Base-by-base conservation (phyloP, 1,140 invertebrate genomes). In the Helicoverpa zea region DNA sequence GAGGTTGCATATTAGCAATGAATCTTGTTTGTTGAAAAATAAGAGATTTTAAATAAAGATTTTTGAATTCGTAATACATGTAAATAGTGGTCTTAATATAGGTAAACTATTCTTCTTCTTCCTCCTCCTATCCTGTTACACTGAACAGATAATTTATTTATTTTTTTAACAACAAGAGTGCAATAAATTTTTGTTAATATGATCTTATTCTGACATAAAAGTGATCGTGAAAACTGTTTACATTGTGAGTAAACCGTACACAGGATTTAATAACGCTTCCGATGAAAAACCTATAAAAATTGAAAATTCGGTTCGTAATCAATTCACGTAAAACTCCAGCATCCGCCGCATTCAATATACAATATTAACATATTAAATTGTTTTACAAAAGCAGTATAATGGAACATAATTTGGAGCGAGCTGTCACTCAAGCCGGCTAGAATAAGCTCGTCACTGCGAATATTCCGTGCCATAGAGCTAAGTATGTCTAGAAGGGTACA, bases 401-500 rank as follows among this genome's bases (percentile, higher is more conserved):
- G 13, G 75, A 30, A 68, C 68, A 75, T 81, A 66, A 82, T 80
- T 77, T 77, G 49, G 66, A 51, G 61, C 74, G 29, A 56, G 14
- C 74, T 80, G 78, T 82, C 81, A 80, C 56, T 82, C 73, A 80
- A 49, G 11, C 29, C 52, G 66, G 74, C 66, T 61, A 51, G 49
- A 80, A 80, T 80, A 82, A 81, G 77, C 66, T 78, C 78, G 77
- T 80, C 78, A 78, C 51, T 74, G 49, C 54, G 52, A 81, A 76
- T 84, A 79, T 56, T 78, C 23, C 51, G 49, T 43, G 59, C 70
- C 61, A 51, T 14, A 66, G 52, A 74, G 79, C 75, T 79, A 74
- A 79, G 79, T 75, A 64, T 13, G 49, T 51, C 81, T 79, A 23
- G 81, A 58, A 73, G 52, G 35, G 29, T 58, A 49, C 9, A 9